Conservation (phyloP, 1,140 invertebrate genomes). For the Lepidurus apus region DNA sequence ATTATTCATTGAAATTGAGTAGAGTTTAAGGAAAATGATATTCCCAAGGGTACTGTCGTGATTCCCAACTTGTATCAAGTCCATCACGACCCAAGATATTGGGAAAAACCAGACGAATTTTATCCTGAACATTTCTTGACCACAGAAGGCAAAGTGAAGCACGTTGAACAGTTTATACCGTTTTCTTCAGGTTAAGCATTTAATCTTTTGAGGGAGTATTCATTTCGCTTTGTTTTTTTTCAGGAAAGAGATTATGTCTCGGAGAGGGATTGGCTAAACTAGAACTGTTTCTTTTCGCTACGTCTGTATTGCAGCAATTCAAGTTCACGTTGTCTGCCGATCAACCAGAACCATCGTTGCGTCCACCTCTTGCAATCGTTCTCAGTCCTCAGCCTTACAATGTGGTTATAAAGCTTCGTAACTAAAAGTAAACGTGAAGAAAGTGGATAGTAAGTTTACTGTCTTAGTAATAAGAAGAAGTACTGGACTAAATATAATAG, state of each 20-base stretch:
- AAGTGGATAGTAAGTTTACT: no score
- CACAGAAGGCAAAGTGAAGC: slow-evolving; percentile 36
- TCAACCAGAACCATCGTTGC: no score
- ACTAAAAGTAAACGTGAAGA: no score
- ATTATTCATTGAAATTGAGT: not conserved
- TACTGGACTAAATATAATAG: no score
- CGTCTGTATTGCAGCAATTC: slow-evolving; percentile 26
- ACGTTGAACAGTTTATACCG: not conserved
- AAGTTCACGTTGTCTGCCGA: not conserved
- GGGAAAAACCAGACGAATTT: slow-evolving; percentile 43
- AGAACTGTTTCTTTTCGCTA: slow-evolving; percentile 44
- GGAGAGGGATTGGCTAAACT: slow-evolving; percentile 44
- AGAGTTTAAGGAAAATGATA: slow-evolving; percentile 38
- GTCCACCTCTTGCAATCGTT: no score
- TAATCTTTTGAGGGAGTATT: not conserved
- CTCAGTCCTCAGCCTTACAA: no score
- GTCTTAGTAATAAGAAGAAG: no score
- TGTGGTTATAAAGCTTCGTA: not conserved
- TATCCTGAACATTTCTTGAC: slow-evolving; percentile 43
- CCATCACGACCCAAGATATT: slow-evolving; percentile 41
- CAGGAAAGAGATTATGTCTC: slow-evolving; percentile 40
- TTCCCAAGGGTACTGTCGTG: slow-evolving; percentile 44
- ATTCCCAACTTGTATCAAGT: slow-evolving; percentile 42
- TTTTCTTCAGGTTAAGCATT: no score
- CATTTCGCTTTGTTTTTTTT: slow-evolving; percentile 32